Conservation (phyloP, 92 coral and sea anemone species). For the Galaxea fascicularis region DNA sequence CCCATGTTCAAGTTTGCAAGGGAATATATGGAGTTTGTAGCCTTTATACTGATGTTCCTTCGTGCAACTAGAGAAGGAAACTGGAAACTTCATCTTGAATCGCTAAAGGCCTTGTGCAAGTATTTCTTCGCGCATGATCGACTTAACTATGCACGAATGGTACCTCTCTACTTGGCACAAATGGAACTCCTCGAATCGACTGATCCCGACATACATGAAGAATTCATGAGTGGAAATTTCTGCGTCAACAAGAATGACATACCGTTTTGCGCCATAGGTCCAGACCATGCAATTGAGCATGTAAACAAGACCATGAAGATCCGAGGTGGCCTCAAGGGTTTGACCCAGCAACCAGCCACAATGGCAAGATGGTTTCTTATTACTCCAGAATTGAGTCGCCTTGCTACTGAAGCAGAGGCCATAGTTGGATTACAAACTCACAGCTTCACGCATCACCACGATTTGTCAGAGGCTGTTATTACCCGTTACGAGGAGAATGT, state of each 20-base stretch:
- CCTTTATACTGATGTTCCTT: slow-evolving; percentile 38
- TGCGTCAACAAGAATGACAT: slow-evolving; percentile 70
- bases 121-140: slow-evolving; percentile 77
- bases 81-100: slow-evolving; percentile 66
- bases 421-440: slow-evolving; percentile 30
- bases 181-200: slow-evolving; percentile 40
- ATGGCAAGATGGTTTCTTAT: slow-evolving; percentile 67
- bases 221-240: no score
- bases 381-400: slow-evolving; percentile 45
- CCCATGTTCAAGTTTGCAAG: slow-evolving; percentile 45
- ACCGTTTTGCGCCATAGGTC: slow-evolving; percentile 64
- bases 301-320: slow-evolving; percentile 55
- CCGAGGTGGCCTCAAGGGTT: no score
- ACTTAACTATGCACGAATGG: slow-evolving; percentile 60
- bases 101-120: slow-evolving; percentile 50
- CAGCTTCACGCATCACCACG: slow-evolving; percentile 19
- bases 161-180: slow-evolving; percentile 65
- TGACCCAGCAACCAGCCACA: slow-evolving; percentile 59
- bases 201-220: slow-evolving; percentile 59
- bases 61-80: slow-evolving; percentile 53
- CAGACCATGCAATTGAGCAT: slow-evolving; percentile 65
- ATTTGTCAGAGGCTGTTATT: slow-evolving; percentile 33
- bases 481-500: slow-evolving; percentile 44
- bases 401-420: slow-evolving; percentile 51
- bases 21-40: slow-evolving; percentile 58